Conservation (phyloP, 1,140 invertebrate species). For the Ceratina calcarata region DNA sequence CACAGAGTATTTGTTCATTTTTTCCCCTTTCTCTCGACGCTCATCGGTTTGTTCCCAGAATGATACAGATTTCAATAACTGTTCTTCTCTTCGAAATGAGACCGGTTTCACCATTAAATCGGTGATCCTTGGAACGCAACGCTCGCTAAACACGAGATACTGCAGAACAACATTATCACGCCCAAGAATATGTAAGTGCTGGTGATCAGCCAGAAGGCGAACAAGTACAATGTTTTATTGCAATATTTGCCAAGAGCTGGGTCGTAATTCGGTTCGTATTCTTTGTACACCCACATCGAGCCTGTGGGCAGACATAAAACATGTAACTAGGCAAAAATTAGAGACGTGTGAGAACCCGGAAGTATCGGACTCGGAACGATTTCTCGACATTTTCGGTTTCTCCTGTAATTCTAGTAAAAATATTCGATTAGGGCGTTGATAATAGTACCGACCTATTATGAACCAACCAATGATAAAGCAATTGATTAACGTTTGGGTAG, state of each 20-base stretch:
- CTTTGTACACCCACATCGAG: slow-evolving; percentile 85
- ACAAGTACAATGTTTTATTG: slow-evolving; percentile 84
- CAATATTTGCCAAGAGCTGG: slow-evolving; percentile 81
- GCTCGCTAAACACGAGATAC: slow-evolving; percentile 79
- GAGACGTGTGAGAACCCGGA: not conserved
- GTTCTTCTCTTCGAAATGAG: slow-evolving; percentile 8
- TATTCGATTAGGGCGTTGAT: not conserved
- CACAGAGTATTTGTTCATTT: slow-evolving; percentile 10
- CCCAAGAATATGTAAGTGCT: slow-evolving; percentile 83
- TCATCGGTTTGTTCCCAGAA: slow-evolving; percentile 51
- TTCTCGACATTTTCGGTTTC: too few relatives aligned
- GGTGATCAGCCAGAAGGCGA: slow-evolving; percentile 86
- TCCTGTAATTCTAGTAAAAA: too few relatives aligned
- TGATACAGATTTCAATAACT: slow-evolving; percentile 27
- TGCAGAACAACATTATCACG: slow-evolving; percentile 82
- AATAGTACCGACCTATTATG: slow-evolving; percentile 81
- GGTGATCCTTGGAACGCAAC: slow-evolving; percentile 77
- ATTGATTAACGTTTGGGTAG: slow-evolving; percentile 83
- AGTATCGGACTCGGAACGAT: too few relatives aligned
- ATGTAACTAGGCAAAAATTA: not conserved
- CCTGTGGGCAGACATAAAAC: slow-evolving; percentile 70
- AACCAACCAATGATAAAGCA: slow-evolving; percentile 87
- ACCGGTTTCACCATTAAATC: slow-evolving; percentile 62
- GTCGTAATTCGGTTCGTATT: slow-evolving; percentile 84
- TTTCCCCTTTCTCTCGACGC: not conserved